Base-by-base conservation (phyloP, 2,113 vertebrate genomes). In the Apaloderma vittatum region DNA sequence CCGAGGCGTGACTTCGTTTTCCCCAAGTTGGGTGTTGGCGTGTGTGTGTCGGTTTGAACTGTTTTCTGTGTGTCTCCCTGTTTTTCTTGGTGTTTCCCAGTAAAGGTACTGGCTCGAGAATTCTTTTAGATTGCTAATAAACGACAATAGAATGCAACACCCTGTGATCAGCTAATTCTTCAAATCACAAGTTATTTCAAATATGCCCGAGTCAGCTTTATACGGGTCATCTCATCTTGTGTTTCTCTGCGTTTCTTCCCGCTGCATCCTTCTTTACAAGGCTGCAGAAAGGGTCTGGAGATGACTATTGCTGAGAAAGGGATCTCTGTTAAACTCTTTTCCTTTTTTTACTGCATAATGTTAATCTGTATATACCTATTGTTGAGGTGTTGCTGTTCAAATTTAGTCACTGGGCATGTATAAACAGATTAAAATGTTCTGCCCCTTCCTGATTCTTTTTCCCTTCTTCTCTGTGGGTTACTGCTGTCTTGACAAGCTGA, bases 41-140 rank as follows among this genome's bases (percentile, higher is more conserved):
- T 48, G 4, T 26, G 23, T 2, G 0, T 6, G 2, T 22, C 22
- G 20, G 0, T 49, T 22, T 54, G 17, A 36, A 14, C 49, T 1
- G 0, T 2, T 16, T 74, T 65, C 45, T 45, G 1, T 15, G 2
- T 3, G 12, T n/a, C 18, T 48, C 11, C 11, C 5, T 32, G 18
- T 55, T 54, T 48, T n/a, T 11, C 6, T 58, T 59, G 8, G 2
- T 6, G 7, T 27, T 74, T 48, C 78, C 19, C 3, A 16, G 1
- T 58, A 54, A 40, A 58, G 11, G 13, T 36, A 3, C 0, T 2
- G 55, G 17, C 10, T 52, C 3, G 5, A 12, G 20, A 52, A 5
- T 26, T 37, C 15, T 65, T 52, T 48, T 30, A 34, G 45, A 0
- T 43, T 22, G 1, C 30, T 43, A 16, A 18, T 86, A 83, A 68